Conservation (phyloP, 2,888 invertebrate species). For the Macroteleia sp. region DNA sequence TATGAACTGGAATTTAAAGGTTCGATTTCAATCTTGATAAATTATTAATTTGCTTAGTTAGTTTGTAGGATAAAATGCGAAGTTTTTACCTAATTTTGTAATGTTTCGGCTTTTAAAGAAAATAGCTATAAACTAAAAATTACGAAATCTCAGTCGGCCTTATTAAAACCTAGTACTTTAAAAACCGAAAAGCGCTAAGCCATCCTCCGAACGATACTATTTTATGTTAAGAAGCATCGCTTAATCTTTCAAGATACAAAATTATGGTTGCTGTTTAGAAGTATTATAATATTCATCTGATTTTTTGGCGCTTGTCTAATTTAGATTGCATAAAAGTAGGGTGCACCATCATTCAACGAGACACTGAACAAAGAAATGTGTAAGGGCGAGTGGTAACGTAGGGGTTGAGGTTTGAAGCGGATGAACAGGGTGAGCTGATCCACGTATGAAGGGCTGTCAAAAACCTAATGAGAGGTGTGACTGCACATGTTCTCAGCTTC, state of each 20-base stretch:
- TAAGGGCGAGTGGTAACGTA: conserved; percentile 67
- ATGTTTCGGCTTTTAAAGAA: too few species aligned
- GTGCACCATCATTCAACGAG: conserved; percentile 78
- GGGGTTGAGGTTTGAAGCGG: conserved; percentile 72
- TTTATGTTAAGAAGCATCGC: too few species aligned
- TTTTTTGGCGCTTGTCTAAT: conserved; percentile 77
- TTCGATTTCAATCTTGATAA: conserved; percentile 20
- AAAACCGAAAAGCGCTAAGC: too few species aligned
- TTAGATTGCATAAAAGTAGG: conserved; percentile 72
- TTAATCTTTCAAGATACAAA: neutral
- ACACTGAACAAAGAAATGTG: conserved; percentile 80
- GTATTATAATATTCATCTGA: conserved; percentile 77
- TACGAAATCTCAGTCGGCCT: too few species aligned
- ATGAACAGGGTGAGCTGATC: conserved; percentile 81
- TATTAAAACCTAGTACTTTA: too few species aligned
- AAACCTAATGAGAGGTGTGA: conserved; percentile 84
- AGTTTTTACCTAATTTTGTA: too few species aligned
- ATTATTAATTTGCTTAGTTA: conserved; percentile 25
- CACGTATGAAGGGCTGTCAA: conserved; percentile 83
- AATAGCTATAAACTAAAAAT: too few species aligned
- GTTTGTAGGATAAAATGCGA: too few species aligned
- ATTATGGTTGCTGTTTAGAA: conserved; percentile 43
- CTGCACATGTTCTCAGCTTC: conserved; percentile 82
- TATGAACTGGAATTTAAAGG: too few species aligned
- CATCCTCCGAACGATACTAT: too few species aligned